Conservation (phyloP, 2,888 invertebrate species). For the Trachelus stipa region DNA sequence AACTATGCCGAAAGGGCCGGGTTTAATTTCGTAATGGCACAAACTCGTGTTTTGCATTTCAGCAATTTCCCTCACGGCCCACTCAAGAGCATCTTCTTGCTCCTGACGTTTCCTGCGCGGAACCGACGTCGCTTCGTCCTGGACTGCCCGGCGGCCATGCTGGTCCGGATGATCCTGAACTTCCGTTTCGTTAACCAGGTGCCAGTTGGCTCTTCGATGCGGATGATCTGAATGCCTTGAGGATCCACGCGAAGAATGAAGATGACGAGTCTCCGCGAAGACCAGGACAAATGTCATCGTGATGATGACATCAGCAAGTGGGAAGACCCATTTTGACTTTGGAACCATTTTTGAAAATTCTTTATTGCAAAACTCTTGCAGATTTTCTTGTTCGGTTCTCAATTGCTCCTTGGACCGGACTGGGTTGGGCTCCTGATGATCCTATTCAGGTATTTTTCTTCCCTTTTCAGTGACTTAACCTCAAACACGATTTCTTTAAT, state of each 20-base stretch:
- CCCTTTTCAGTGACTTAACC: too few species aligned
- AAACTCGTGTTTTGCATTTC: neutral
- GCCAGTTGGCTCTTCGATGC: neutral
- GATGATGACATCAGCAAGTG: neutral
- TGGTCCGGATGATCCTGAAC: neutral
- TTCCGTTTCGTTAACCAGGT: neutral
- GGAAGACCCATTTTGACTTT: neutral
- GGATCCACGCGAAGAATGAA: neutral
- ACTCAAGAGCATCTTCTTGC: neutral
- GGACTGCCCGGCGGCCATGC: neutral
- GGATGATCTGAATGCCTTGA: neutral
- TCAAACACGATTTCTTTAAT: neutral
- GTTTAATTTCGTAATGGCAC: neutral
- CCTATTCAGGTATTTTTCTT: too few species aligned
- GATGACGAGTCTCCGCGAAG: neutral
- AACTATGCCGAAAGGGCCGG: neutral
- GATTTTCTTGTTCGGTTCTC: too few species aligned
- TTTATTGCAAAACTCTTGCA: neutral
- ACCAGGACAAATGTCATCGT: neutral
- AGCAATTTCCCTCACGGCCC: neutral
- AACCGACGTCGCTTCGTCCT: neutral
- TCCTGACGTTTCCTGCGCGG: neutral
- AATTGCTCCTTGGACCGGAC: neutral
- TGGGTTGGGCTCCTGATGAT: too few species aligned
- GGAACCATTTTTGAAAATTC: neutral